Evolutionary conservation across 1,140 invertebrate species (phyloP).

Genomic region (Trichonephila clavipes): DNA sequence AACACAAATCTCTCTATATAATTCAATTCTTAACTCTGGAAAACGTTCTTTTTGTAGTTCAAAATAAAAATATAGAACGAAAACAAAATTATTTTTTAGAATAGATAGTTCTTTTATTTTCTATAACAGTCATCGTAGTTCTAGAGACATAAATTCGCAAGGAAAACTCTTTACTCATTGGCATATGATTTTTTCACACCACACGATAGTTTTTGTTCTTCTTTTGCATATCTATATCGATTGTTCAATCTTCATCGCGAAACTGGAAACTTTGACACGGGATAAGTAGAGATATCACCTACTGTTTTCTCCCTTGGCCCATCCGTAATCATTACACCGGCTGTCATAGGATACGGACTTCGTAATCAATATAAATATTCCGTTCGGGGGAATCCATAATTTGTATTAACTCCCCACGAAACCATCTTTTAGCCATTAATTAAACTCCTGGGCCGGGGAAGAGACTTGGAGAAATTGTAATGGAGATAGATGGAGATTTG

Average conservation of each 20-base stretch:
- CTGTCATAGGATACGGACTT: conserved; percentile 41
- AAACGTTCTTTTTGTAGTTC: too few relatives aligned
- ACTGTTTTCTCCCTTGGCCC: background rate
- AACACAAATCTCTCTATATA: too few relatives aligned
- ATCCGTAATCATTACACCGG: conserved; percentile 62
- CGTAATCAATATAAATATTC: conserved; percentile 71
- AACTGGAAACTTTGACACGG: conserved; percentile 18
- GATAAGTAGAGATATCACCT: conserved; percentile 44
- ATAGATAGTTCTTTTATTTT: background rate
- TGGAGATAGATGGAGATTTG: conserved; percentile 65
- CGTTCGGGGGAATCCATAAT: conserved; percentile 62
- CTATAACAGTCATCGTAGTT: background rate
- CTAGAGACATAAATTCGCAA: background rate
- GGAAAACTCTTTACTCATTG: background rate
- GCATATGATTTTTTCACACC: background rate
- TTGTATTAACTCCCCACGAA: conserved; percentile 59
- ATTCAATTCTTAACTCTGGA: too few relatives aligned
- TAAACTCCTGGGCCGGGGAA: conserved; percentile 32
- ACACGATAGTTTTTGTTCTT: background rate
- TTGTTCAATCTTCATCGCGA: background rate
- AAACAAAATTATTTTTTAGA: too few relatives aligned
- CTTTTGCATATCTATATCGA: background rate
- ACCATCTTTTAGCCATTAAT: conserved; percentile 72
- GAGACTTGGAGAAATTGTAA: conserved; percentile 41
- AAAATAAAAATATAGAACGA: too few relatives aligned